Evolutionary conservation across 1,140 invertebrate genomes (phyloP).

Genomic region (Drosophila tani): DNA sequence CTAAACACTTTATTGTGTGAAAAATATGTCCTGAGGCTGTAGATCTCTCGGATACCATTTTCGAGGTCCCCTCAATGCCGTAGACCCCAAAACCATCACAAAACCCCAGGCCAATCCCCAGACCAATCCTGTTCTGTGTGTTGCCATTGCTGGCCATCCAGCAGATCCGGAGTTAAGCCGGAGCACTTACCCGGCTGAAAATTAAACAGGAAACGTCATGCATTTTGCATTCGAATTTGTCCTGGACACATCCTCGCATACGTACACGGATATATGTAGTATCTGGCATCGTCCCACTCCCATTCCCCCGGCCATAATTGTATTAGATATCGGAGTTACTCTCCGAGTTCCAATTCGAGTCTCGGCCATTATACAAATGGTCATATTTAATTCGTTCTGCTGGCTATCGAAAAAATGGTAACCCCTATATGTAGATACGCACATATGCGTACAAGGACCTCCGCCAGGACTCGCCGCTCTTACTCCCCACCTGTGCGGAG

Average conservation of each 20-base stretch:
- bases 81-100: neutral
- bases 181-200: constrained; percentile 68
- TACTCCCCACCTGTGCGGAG: constrained; percentile 17
- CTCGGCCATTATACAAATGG: constrained; percentile 78
- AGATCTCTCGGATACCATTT: constrained; percentile 21
- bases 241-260: constrained; percentile 45
- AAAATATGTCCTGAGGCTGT: constrained; percentile 16
- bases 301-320: constrained; percentile 23
- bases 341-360: constrained; percentile 27
- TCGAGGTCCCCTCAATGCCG: neutral
- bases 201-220: constrained; percentile 78
- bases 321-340: constrained; percentile 32
- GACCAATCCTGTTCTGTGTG: constrained; percentile 6
- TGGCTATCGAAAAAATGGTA: constrained; percentile 71
- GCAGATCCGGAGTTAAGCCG: constrained; percentile 56
- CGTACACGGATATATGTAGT: neutral
- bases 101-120: constrained; percentile 4
- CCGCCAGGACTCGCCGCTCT: constrained; percentile 1
- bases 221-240: constrained; percentile 73
- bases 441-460: constrained; percentile 28
- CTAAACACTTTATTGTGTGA: constrained; percentile 18
- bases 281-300: neutral
- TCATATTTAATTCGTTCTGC: constrained; percentile 84
- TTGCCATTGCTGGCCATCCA: constrained; percentile 2
- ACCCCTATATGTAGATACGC: constrained; percentile 32